phyloP scores from a whole-genome alignment of 2,797 vertebrate genomes.

The Megalops cyprinoides region DNA sequence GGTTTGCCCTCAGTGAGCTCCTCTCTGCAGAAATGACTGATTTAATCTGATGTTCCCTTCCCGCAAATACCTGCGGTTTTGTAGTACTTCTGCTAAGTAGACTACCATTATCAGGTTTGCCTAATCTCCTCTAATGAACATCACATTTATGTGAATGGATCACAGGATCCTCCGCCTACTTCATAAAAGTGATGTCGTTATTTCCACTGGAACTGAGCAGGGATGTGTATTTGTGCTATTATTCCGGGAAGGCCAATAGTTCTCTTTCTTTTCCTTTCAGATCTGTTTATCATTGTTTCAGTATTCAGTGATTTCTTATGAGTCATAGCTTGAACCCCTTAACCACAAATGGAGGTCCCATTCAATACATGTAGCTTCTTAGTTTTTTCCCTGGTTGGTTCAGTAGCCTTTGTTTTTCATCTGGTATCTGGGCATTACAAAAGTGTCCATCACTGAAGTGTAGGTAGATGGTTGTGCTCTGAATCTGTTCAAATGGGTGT shows the following conservation, averaged over 20 bases:
- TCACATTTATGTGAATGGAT: background rate
- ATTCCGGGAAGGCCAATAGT: background rate
- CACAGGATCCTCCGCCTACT: background rate
- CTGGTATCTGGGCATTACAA: too few relatives aligned
- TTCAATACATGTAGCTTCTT: background rate
- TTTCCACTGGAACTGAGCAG: background rate
- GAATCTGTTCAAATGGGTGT: background rate
- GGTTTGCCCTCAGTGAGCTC: background rate
- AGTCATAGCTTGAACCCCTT: background rate
- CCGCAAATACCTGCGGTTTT: background rate
- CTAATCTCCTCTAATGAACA: too few relatives aligned
- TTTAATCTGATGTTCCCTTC: background rate
- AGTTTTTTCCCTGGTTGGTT: too few relatives aligned
- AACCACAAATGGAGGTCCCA: background rate
- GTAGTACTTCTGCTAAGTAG: background rate
- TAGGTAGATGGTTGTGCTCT: background rate
- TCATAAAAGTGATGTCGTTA: background rate
- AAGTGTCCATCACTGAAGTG: background rate
- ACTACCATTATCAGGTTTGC: background rate
- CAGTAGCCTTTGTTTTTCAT: too few relatives aligned
- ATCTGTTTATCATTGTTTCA: background rate
- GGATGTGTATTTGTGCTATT: background rate
- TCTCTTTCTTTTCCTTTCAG: background rate
- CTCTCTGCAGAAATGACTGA: background rate
- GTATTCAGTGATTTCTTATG: background rate